These are phyloP conservation scores for Drosophila albomicans DNA, from an alignment of 1,140 invertebrate genomes.

Conservation along the genomic window DNA sequence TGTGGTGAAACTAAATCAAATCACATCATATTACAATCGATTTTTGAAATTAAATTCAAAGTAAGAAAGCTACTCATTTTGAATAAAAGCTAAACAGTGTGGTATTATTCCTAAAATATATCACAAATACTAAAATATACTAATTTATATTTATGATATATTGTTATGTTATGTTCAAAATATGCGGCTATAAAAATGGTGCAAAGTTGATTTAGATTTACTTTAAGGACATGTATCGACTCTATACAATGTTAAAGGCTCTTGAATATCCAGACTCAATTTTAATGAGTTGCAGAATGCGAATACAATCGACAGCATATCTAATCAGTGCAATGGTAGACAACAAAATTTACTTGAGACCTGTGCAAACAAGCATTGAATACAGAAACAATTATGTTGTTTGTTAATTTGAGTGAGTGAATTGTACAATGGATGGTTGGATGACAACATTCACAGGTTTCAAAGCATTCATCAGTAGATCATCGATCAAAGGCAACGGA, in stretches of 20 bases:
- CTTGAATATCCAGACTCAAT: background rate
- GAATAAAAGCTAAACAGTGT: no score
- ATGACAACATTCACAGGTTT: background rate
- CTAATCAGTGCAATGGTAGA: slow-evolving; percentile 27
- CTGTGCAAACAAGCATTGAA: slow-evolving; percentile 44
- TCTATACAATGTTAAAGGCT: no score
- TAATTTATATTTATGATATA: no score
- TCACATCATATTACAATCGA: background rate
- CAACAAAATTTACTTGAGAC: slow-evolving; percentile 41
- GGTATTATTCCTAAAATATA: no score
- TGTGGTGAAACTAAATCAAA: background rate
- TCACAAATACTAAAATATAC: no score
- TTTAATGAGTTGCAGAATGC: background rate
- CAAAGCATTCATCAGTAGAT: background rate
- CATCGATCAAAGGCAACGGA: slow-evolving; percentile 22
- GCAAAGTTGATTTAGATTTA: no score
- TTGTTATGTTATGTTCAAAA: no score
- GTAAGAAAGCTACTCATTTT: no score
- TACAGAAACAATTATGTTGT: slow-evolving; percentile 48
- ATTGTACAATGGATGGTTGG: slow-evolving; percentile 9
- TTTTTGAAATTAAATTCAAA: background rate
- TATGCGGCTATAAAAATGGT: no score
- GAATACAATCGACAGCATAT: slow-evolving; percentile 3
- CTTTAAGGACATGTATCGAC: no score
- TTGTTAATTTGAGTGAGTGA: slow-evolving; percentile 40